These are phyloP conservation scores for Nymphalis polychloros DNA, from an alignment of 2,888 invertebrate genomes.

Conservation along the genomic window DNA sequence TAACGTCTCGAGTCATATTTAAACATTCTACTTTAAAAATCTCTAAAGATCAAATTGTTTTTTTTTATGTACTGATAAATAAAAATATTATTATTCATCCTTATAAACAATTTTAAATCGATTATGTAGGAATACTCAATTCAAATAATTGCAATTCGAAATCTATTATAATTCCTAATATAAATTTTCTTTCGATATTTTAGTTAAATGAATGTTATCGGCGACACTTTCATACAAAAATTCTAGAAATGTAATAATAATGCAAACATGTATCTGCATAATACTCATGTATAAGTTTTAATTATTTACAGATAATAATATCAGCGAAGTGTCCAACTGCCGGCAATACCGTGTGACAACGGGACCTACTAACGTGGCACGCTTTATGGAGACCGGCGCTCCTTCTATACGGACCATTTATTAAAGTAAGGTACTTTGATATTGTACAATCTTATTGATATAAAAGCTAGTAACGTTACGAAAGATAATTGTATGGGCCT, in stretches of 20 bases:
- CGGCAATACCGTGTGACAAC: conserved; percentile 51
- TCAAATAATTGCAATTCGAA: too few relatives aligned
- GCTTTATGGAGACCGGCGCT: conserved; percentile 65
- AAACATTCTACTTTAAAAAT: background rate
- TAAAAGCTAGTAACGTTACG: too few relatives aligned
- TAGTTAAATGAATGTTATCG: too few relatives aligned
- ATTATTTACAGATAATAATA: conserved; percentile 62
- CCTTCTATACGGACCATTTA: conserved; percentile 60
- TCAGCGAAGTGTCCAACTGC: conserved; percentile 50
- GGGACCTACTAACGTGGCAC: conserved; percentile 40
- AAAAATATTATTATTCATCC: too few relatives aligned
- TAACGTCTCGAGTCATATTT: background rate
- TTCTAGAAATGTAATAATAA: background rate
- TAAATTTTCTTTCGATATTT: too few relatives aligned
- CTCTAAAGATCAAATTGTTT: background rate
- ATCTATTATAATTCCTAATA: too few relatives aligned
- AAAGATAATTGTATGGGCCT: too few relatives aligned
- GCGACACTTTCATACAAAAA: background rate
- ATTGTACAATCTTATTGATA: too few relatives aligned
- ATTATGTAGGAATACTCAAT: too few relatives aligned
- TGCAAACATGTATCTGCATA: background rate
- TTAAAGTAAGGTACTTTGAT: conserved; percentile 55
- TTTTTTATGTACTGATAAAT: too few relatives aligned
- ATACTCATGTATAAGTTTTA: conserved; percentile 13
- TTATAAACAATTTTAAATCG: too few relatives aligned